Percentiles rank a stretch among this genome's conserved stretches.
Conservation (phyloP, 2,113 vertebrate genomes). For the Nannospalax galili region DNA sequence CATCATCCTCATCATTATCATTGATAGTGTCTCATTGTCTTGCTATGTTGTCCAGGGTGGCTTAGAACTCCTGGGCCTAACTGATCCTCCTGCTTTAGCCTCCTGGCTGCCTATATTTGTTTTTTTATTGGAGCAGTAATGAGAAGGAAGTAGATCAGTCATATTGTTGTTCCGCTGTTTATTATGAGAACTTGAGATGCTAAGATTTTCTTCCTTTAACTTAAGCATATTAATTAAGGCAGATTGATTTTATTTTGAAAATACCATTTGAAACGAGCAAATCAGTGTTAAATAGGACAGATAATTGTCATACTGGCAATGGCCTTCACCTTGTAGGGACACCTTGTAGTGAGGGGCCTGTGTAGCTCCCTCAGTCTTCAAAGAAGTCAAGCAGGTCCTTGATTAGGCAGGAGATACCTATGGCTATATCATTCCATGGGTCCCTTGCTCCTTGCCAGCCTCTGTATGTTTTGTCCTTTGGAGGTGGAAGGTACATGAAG, state of each 20-base stretch:
- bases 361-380: not conserved
- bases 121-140: not conserved
- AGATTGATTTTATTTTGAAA: conserved; percentile 51
- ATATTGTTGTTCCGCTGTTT: not conserved
- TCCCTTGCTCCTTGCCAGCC: not conserved
- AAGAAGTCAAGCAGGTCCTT: not conserved
- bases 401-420: not conserved
- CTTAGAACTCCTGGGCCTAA: not conserved
- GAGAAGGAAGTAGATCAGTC: not conserved
- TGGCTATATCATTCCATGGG: not conserved
- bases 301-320: not conserved
- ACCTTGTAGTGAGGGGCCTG: not conserved
- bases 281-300: conserved; percentile 22
- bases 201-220: conserved; percentile 29
- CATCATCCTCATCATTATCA: not conserved
- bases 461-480: conserved; percentile 26
- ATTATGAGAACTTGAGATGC: conserved; percentile 40
- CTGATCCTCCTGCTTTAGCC: not conserved
- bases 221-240: conserved; percentile 15
- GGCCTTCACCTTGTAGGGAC: not conserved
- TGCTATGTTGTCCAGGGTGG: not conserved
- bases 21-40: not conserved
- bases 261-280: conserved; percentile 40
- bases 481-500: conserved; percentile 1
- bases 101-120: not conserved